phyloP scores from a whole-genome alignment of 2,888 invertebrate species.

The Mactromeris polynyma region DNA sequence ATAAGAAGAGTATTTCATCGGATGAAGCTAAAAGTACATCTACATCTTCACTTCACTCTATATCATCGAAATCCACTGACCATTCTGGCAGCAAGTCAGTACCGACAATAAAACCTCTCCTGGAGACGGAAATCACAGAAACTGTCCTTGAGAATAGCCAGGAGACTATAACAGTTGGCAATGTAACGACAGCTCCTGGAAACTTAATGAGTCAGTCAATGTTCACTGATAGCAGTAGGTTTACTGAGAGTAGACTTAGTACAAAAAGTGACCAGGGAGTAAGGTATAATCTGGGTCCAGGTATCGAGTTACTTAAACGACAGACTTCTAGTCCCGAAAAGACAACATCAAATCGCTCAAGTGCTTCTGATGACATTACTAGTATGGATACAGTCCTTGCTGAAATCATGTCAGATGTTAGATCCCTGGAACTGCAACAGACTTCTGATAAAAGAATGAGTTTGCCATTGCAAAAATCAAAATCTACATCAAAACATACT shows the following conservation, averaged over 20 bases:
- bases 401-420: conserved; percentile 86
- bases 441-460: conserved; percentile 82
- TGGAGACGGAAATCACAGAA: conserved; percentile 75
- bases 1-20: conserved; percentile 74
- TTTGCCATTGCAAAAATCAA: conserved; percentile 79
- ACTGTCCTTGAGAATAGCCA: conserved; percentile 26
- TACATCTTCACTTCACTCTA: conserved; percentile 81
- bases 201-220: conserved; percentile 63
- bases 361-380: conserved; percentile 65
- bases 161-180: conserved; percentile 51
- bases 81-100: conserved; percentile 74
- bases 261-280: conserved; percentile 51
- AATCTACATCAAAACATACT: conserved; percentile 83
- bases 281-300: conserved; percentile 35
- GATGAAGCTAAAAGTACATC: conserved; percentile 82
- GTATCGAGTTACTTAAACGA: conserved; percentile 59
- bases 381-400: conserved; percentile 87
- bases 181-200: conserved; percentile 39
- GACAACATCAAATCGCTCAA: conserved; percentile 58
- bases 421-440: conserved; percentile 86
- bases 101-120: conserved; percentile 52
- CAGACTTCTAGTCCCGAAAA: conserved; percentile 66
- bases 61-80: conserved; percentile 57
- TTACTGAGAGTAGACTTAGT: conserved; percentile 50
- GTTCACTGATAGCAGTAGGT: conserved; percentile 49